Evolutionary conservation across 2,113 vertebrate species (phyloP).

Genomic region (Heptranchias perlo): DNA sequence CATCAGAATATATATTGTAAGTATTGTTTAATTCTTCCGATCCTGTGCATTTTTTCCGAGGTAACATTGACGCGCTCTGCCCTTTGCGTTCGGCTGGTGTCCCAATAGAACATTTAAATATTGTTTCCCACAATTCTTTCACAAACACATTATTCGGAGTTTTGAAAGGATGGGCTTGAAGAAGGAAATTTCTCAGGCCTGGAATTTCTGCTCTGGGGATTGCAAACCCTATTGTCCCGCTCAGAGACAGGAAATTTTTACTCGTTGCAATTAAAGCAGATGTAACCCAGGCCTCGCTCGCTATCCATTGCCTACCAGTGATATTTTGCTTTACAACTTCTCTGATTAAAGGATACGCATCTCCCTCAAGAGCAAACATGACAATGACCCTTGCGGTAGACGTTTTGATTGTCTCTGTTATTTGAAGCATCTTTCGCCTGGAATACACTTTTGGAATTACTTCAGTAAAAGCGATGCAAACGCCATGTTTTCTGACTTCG

Average conservation of each 20-base stretch:
- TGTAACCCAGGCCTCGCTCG: slow-evolving; percentile 57
- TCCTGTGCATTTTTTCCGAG: slow-evolving; percentile 49
- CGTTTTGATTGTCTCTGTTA: slow-evolving; percentile 52
- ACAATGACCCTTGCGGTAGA: slow-evolving; percentile 60
- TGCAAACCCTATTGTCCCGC: slow-evolving; percentile 57
- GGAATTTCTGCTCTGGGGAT: slow-evolving; percentile 52
- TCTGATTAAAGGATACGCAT: slow-evolving; percentile 58
- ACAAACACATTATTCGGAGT: slow-evolving; percentile 48
- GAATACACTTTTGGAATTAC: slow-evolving; percentile 55
- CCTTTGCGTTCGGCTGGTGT: slow-evolving; percentile 1
- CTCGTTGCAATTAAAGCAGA: slow-evolving; percentile 49
- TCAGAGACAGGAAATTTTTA: slow-evolving; percentile 49
- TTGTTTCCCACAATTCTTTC: slow-evolving; percentile 53
- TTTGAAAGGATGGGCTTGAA: slow-evolving; percentile 49
- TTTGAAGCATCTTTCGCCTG: slow-evolving; percentile 48
- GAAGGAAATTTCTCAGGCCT: slow-evolving; percentile 56
- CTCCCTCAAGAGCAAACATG: slow-evolving; percentile 62
- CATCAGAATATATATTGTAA: slow-evolving; percentile 56
- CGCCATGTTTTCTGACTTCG: slow-evolving; percentile 54
- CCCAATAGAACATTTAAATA: slow-evolving; percentile 48
- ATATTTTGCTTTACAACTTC: slow-evolving; percentile 53
- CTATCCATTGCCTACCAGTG: slow-evolving; percentile 61
- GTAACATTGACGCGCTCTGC: not conserved
- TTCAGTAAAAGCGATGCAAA: slow-evolving; percentile 61
- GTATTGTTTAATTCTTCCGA: slow-evolving; percentile 49